Percentiles rank a stretch among this genome's conserved stretches.
phyloP scores from a whole-genome alignment of 2,797 vertebrate species.

The Gorsachius magnificus region DNA sequence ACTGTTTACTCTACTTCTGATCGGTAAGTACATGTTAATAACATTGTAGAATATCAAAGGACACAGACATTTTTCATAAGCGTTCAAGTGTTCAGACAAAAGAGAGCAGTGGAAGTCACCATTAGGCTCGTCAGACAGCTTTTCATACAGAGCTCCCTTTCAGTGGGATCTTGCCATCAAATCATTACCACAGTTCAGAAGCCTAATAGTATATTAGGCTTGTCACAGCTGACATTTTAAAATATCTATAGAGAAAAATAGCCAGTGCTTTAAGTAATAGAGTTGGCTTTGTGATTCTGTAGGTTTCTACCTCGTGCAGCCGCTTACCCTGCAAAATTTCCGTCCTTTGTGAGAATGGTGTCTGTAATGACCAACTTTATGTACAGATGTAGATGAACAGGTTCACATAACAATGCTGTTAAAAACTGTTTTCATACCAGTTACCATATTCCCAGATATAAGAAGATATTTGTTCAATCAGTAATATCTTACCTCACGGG shows the following conservation, averaged over 20 bases:
- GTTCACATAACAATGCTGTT: neutral
- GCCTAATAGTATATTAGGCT: neutral
- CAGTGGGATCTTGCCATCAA: neutral
- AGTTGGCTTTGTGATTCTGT: neutral
- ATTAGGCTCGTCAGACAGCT: neutral
- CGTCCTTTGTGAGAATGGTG: neutral
- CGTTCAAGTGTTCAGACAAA: slow-evolving; percentile 9
- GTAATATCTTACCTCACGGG: neutral
- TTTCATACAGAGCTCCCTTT: slow-evolving; percentile 7
- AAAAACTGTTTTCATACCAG: neutral
- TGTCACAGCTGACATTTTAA: slow-evolving; percentile 12
- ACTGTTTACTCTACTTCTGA: slow-evolving; percentile 85
- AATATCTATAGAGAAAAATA: neutral
- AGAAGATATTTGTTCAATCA: neutral
- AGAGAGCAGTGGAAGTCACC: neutral
- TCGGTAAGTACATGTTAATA: slow-evolving; percentile 74
- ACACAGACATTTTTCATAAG: neutral
- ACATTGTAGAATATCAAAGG: neutral
- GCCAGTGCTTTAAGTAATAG: neutral
- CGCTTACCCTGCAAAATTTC: neutral
- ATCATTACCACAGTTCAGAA: neutral
- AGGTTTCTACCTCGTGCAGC: neutral
- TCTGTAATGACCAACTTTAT: neutral
- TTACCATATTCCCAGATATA: neutral
- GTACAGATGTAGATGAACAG: neutral